A percentile compares a stretch with the other conserved stretches of the same genome.
Conservation (phyloP, 2,113 vertebrate species). For the Antennarius striatus region DNA sequence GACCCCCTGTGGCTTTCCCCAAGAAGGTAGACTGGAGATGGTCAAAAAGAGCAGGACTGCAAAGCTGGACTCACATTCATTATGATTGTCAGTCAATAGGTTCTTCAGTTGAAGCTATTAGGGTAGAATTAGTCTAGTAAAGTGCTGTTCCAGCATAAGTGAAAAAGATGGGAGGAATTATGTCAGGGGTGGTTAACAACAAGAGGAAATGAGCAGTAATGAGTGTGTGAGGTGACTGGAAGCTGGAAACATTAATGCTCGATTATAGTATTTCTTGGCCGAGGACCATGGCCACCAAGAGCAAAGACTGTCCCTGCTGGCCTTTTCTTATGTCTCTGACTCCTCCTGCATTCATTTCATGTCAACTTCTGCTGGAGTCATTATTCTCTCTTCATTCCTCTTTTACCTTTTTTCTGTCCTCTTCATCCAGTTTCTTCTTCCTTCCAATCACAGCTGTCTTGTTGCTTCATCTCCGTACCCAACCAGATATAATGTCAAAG, state of each 20-base stretch:
- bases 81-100: neutral
- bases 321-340: neutral
- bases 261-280: slow-evolving; percentile 36
- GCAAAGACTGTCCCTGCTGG: neutral
- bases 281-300: slow-evolving; percentile 54
- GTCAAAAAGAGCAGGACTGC: neutral
- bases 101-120: neutral
- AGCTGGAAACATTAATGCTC: slow-evolving; percentile 20
- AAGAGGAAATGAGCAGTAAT: slow-evolving; percentile 12
- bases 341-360: slow-evolving; percentile 1
- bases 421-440: neutral
- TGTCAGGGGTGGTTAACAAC: neutral
- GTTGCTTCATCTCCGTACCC: too few relatives aligned
- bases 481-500: too few relatives aligned
- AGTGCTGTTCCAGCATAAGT: slow-evolving; percentile 5
- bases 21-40: neutral
- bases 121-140: slow-evolving; percentile 13
- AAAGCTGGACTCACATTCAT: neutral
- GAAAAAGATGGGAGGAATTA: neutral
- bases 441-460: too few relatives aligned
- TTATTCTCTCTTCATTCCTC: neutral
- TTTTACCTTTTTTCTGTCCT: neutral
- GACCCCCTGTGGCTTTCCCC: neutral
- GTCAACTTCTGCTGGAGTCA: neutral
- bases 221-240: slow-evolving; percentile 17